phyloP scores from a whole-genome alignment of 2,888 invertebrate genomes.

The Harpagoxenus sublaevis region DNA sequence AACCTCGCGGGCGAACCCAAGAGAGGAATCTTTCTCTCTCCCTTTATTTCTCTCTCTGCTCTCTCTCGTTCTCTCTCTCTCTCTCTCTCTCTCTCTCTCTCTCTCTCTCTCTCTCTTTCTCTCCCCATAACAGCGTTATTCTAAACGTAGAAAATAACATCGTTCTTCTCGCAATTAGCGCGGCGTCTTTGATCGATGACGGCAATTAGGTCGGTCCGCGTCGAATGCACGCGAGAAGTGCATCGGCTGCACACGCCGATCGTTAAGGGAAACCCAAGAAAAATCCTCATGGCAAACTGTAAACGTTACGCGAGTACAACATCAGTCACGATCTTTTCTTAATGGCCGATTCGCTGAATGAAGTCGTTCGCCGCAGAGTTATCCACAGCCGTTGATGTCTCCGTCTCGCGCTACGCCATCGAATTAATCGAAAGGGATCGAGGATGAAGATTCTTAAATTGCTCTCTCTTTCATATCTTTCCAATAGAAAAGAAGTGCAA shows the following conservation, averaged over 20 bases:
- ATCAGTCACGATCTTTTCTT: conserved; percentile 30
- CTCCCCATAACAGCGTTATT: conserved; percentile 38
- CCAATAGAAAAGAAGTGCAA: neutral
- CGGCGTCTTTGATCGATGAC: conserved; percentile 66
- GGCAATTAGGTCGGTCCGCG: conserved; percentile 60
- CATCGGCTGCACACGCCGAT: conserved; percentile 18
- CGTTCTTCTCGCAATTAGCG: conserved; percentile 65
- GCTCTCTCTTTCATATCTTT: neutral
- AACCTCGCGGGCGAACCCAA: conserved; percentile 73
- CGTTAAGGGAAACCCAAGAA: conserved; percentile 30
- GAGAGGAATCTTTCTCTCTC: conserved; percentile 33
- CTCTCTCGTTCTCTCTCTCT: no score
- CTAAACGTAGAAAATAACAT: conserved; percentile 68
- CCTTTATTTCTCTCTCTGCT: conserved; percentile 27
- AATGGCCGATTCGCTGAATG: conserved; percentile 38
- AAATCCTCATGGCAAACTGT: conserved; percentile 29
- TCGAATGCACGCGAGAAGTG: conserved; percentile 46
- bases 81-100: conserved; percentile 16
- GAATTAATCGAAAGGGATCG: conserved; percentile 7
- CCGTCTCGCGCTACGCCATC: neutral
- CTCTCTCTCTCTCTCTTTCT: neutral
- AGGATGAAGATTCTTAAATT: conserved; percentile 7
- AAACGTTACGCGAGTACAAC: conserved; percentile 7
- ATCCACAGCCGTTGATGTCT: conserved; percentile 13
- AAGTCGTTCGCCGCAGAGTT: conserved; percentile 11